A percentile compares a stretch with the other conserved stretches of the same genome.
Conservation (phyloP, 2,888 invertebrate species). For the Therioaphis trifolii region DNA sequence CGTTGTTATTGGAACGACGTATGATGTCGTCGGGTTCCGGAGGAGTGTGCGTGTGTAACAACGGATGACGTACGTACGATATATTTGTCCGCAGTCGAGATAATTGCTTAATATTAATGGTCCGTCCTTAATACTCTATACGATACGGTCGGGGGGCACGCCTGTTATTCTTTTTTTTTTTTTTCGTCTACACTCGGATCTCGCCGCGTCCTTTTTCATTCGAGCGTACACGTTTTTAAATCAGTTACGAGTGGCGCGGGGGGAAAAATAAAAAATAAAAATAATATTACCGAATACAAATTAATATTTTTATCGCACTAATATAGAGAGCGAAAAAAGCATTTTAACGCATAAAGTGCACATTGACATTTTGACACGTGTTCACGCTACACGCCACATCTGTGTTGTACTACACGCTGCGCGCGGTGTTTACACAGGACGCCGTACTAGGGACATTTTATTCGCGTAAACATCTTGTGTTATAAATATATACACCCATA, state of each 20-base stretch:
- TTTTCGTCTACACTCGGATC: too few relatives aligned
- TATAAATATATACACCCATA: too few relatives aligned
- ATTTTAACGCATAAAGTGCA: background rate
- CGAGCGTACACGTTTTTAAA: too few relatives aligned
- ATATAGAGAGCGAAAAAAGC: background rate
- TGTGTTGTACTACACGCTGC: too few relatives aligned
- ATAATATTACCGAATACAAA: background rate
- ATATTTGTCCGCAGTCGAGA: background rate
- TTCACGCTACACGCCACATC: background rate
- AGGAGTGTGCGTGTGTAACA: too few relatives aligned
- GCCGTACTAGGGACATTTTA: background rate
- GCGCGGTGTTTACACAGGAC: background rate
- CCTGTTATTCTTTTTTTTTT: background rate
- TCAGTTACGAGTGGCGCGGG: too few relatives aligned
- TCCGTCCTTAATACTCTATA: slow-evolving; percentile 11
- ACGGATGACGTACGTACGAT: too few relatives aligned
- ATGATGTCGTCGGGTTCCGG: too few relatives aligned
- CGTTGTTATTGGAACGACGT: too few relatives aligned
- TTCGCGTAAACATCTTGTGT: background rate
- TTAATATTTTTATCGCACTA: background rate
- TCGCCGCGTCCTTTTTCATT: too few relatives aligned
- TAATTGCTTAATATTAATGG: slow-evolving; percentile 38
- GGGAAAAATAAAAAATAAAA: too few relatives aligned
- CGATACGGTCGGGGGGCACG: background rate
- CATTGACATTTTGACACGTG: slow-evolving; percentile 33